These are phyloP conservation scores for Acrobasis repandana DNA, from an alignment of 2,888 invertebrate genomes.

Conservation along the genomic window DNA sequence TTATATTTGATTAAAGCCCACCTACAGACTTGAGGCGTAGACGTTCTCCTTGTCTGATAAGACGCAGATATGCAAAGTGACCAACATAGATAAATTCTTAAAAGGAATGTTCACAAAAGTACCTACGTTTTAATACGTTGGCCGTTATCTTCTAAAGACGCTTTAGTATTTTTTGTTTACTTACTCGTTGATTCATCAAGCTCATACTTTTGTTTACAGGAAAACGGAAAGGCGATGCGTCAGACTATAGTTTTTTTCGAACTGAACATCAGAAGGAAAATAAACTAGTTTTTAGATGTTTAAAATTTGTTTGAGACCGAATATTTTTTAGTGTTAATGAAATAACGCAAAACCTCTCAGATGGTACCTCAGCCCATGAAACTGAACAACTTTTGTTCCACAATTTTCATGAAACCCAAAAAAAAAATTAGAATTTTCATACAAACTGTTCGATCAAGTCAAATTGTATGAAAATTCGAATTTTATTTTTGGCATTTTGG, in stretches of 20 bases:
- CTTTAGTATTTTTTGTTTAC: conserved; percentile 7
- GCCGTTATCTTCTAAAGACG: not conserved
- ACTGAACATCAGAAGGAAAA: too few relatives aligned
- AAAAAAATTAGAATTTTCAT: too few relatives aligned
- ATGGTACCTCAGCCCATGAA: too few relatives aligned
- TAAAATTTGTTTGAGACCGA: too few relatives aligned
- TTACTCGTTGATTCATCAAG: not conserved
- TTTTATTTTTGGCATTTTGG: too few relatives aligned
- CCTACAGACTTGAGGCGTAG: not conserved
- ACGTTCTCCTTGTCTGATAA: conserved; percentile 18
- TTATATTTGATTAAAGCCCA: conserved; percentile 4
- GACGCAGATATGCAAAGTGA: conserved; percentile 10
- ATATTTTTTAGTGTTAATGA: too few relatives aligned
- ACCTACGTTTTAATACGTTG: not conserved
- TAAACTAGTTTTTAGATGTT: too few relatives aligned
- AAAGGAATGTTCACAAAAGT: conserved; percentile 19
- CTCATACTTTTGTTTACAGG: not conserved
- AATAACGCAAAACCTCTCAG: too few relatives aligned
- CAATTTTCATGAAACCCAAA: too few relatives aligned
- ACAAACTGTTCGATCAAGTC: too few relatives aligned
- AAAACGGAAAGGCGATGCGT: not conserved
- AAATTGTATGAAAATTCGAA: too few relatives aligned
- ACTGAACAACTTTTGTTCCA: too few relatives aligned
- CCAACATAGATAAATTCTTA: conserved; percentile 17
- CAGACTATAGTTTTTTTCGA: not conserved